phyloP scores from a whole-genome alignment of 2,888 invertebrate species.

The Drosophila subquinaria region DNA sequence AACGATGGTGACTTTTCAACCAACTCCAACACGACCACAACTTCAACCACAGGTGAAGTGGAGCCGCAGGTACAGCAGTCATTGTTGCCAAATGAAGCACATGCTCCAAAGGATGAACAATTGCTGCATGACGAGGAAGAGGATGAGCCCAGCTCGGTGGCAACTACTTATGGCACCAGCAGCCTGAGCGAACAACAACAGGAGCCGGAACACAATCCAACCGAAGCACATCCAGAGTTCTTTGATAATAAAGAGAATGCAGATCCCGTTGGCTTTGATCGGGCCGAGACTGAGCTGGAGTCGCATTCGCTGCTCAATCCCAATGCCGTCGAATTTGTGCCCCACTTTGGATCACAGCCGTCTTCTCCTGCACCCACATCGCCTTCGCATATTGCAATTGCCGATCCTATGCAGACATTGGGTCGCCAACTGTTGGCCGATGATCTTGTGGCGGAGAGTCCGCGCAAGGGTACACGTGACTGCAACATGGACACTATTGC shows the following conservation, averaged over 20 bases:
- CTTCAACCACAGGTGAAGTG: constrained; percentile 53
- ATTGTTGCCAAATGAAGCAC: constrained; percentile 5
- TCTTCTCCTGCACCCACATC: constrained; percentile 85
- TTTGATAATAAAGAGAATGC: constrained; percentile 70
- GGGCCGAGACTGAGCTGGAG: constrained; percentile 79
- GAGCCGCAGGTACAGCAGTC: constrained; percentile 35
- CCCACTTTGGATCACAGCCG: constrained; percentile 86
- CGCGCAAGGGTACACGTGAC: constrained; percentile 87
- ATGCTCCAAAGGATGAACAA: constrained; percentile 19
- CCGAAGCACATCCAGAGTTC: constrained; percentile 23
- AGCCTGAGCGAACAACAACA: constrained; percentile 77
- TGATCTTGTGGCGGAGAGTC: constrained; percentile 89
- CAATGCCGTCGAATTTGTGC: constrained; percentile 93
- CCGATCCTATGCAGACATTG: constrained; percentile 43
- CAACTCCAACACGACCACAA: constrained; percentile 76
- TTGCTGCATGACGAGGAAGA: constrained; percentile 66
- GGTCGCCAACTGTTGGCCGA: constrained; percentile 74
- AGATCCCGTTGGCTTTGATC: constrained; percentile 37
- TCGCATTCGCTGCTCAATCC: constrained; percentile 93
- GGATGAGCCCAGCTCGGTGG: constrained; percentile 82
- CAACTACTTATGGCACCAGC: constrained; percentile 82
- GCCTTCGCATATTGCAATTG: background rate
- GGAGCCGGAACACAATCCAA: constrained; percentile 26
- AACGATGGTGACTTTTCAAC: constrained; percentile 81
- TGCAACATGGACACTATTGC: constrained; percentile 83